Conservation (phyloP, 1,140 invertebrate species). For the Adelges cooleyi region DNA sequence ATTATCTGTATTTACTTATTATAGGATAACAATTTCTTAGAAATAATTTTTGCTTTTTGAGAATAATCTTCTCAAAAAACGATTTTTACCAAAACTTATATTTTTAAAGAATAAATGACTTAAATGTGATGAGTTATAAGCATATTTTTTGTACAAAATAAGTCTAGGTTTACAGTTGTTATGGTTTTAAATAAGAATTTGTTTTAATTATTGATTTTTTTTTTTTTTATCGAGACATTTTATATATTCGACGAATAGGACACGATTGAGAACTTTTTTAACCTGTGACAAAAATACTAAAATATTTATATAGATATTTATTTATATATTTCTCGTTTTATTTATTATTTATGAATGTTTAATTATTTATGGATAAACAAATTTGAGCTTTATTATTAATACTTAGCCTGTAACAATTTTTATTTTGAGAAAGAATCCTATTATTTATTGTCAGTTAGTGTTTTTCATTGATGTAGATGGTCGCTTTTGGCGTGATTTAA, state of each 20-base stretch:
- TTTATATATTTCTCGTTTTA: constrained; percentile 29
- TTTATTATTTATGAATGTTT: constrained; percentile 29
- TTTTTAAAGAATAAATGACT: constrained; percentile 28
- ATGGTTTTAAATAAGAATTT: constrained; percentile 28
- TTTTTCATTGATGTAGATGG: constrained; percentile 27
- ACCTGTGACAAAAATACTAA: constrained; percentile 26
- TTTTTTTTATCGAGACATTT: constrained; percentile 27
- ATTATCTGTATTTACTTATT: constrained; percentile 29
- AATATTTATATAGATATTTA: constrained; percentile 29
- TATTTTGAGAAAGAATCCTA: constrained; percentile 26
- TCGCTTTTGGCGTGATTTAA: constrained; percentile 26
- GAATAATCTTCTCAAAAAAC: constrained; percentile 20
- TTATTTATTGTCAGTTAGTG: constrained; percentile 28
- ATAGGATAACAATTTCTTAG: constrained; percentile 27
- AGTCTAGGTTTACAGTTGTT: constrained; percentile 28
- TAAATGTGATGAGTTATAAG: constrained; percentile 29
- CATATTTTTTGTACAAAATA: constrained; percentile 29
- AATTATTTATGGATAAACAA: constrained; percentile 27
- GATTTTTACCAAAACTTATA: constrained; percentile 28
- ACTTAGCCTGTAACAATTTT: constrained; percentile 29
- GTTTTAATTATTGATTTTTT: constrained; percentile 23
- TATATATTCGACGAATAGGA: constrained; percentile 28
- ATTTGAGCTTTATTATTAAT: constrained; percentile 29
- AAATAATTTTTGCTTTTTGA: constrained; percentile 27
- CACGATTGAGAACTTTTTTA: constrained; percentile 28